phyloP scores from a whole-genome alignment of 2,113 vertebrate genomes.

The Octodon degus region DNA sequence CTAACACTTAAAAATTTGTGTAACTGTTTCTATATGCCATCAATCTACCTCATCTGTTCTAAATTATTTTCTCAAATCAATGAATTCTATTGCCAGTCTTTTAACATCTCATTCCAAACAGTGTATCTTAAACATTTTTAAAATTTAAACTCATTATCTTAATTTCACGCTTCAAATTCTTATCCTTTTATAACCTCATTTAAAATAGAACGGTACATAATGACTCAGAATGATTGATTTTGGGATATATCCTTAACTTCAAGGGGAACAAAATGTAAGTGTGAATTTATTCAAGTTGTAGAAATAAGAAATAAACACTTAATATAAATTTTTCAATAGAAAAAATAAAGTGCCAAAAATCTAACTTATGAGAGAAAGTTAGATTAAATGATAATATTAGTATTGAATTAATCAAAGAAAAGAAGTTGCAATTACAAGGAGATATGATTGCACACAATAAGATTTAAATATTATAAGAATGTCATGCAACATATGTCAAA shows the following conservation, averaged over 20 bases:
- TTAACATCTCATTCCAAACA: neutral
- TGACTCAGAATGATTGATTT: neutral
- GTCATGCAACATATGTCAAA: neutral
- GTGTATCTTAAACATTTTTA: neutral
- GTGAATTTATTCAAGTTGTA: constrained; percentile 32
- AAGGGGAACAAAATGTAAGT: neutral
- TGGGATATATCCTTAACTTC: neutral
- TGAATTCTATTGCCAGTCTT: neutral
- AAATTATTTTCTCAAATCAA: neutral
- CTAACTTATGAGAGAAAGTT: neutral
- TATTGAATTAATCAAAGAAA: constrained; percentile 4
- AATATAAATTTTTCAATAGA: neutral
- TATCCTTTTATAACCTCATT: neutral
- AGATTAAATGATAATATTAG: neutral
- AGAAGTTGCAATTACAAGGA: neutral
- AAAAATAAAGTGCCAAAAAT: constrained; percentile 7
- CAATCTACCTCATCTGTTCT: neutral
- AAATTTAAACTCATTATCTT: neutral
- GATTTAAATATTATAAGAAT: neutral
- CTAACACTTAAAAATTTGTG: neutral
- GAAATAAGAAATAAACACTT: neutral
- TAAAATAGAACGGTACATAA: neutral
- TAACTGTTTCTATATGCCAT: neutral
- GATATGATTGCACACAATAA: neutral
- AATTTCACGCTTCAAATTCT: neutral